Percentiles rank a stretch among this genome's conserved stretches.
Evolutionary conservation across 2,888 invertebrate genomes (phyloP).

Genomic region (Platypus cylindrus): DNA sequence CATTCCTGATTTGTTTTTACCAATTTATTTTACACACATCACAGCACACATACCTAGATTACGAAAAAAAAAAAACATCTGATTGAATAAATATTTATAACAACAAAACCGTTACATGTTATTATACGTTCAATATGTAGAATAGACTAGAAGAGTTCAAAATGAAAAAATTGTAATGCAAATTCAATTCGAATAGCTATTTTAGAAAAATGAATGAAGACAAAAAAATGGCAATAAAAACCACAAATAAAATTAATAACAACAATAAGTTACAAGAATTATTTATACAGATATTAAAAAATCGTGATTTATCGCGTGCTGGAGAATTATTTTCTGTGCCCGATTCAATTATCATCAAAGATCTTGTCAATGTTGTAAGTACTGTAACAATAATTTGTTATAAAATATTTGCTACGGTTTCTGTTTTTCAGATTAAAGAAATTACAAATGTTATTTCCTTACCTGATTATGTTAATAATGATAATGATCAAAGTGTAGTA

Average conservation of each 20-base stretch:
- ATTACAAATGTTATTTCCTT: slow-evolving; percentile 72
- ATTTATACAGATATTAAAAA: slow-evolving; percentile 78
- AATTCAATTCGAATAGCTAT: neutral
- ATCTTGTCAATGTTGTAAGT: slow-evolving; percentile 71
- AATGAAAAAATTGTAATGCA: no score
- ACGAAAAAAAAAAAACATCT: no score
- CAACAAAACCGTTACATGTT: no score
- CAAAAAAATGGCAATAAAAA: slow-evolving; percentile 12
- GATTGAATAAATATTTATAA: no score
- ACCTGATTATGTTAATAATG: slow-evolving; percentile 70
- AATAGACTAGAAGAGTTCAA: no score
- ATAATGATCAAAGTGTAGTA: slow-evolving; percentile 87
- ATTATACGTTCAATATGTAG: no score
- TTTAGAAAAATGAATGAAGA: slow-evolving; percentile 15
- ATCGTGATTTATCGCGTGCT: slow-evolving; percentile 79
- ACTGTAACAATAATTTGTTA: slow-evolving; percentile 15
- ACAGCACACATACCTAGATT: no score
- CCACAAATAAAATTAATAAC: no score
- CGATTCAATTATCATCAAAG: slow-evolving; percentile 75
- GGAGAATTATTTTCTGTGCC: slow-evolving; percentile 83
- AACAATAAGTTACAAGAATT: slow-evolving; percentile 70
- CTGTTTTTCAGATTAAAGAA: slow-evolving; percentile 46
- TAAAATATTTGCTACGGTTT: neutral
- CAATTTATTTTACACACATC: no score
- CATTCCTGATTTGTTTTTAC: no score